Conservation (phyloP, 2,113 vertebrate species). For the Gallinago paraguaiae region DNA sequence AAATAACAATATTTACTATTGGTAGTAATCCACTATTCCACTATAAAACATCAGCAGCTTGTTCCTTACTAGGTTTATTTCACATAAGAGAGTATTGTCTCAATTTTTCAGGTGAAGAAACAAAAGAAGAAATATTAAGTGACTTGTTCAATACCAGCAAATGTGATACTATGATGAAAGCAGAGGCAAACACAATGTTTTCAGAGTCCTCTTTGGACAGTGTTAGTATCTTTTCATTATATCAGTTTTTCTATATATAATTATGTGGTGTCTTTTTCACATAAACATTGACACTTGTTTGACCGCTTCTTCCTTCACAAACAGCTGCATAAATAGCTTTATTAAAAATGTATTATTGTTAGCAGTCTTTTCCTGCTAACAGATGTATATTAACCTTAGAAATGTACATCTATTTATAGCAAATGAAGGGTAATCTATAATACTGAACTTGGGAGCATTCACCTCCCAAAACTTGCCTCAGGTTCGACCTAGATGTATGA, state of each 20-base stretch:
- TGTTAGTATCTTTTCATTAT: background rate
- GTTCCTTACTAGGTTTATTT: background rate
- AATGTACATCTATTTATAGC: background rate
- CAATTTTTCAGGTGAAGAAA: background rate
- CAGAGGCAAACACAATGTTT: background rate
- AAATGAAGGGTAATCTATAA: background rate
- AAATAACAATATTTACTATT: background rate
- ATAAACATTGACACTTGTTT: background rate
- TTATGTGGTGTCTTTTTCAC: background rate
- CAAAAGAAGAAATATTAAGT: background rate
- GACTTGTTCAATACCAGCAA: background rate
- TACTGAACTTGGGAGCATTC: background rate
- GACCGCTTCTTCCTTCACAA: background rate
- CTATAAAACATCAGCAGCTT: background rate
- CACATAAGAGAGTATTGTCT: background rate
- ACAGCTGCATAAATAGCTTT: background rate
- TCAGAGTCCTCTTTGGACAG: background rate
- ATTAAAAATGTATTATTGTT: background rate
- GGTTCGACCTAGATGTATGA: background rate
- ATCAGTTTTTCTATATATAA: background rate
- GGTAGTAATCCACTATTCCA: background rate
- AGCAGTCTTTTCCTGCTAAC: background rate
- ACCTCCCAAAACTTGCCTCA: background rate
- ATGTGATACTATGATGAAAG: background rate
- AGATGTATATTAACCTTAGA: background rate